Evolutionary conservation across 2,888 invertebrate genomes (phyloP), one percentile per base, ranked within the genome.

Genomic region (Lypha dubia): DNA sequence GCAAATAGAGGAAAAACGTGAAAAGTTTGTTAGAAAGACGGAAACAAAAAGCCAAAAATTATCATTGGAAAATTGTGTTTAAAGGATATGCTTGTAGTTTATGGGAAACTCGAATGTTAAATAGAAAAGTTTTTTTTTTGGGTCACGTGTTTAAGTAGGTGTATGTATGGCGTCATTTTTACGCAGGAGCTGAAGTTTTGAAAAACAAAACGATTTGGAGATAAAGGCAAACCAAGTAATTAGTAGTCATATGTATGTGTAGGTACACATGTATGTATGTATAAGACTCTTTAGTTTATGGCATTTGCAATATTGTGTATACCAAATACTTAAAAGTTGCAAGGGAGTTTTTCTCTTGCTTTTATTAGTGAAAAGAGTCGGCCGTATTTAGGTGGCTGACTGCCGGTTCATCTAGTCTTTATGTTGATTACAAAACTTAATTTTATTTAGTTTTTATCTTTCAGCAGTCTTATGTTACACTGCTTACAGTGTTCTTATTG

Each of bases 1-100:
- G 94, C 8, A 94, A 93, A 86, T 56, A 73, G 65, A 76, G 28
- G 41, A 11, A 84, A 32, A 46, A 46, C 22, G 28, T 44, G 49
- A 58, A 71, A 77, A 62, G 28, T 67, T 13, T 41, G 58, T 58
- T 58, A 58, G 46, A 56, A 65, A 53, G 38, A n/a, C 4, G 20
- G 49, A 58, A 60, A 79, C 38, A 41, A 51, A 73, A 63, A 68
- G 15, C 32, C n/a, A n/a, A 9, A n/a, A 28, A 28, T 5, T 28
- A 28, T 2, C 28, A 4, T 28, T 28, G n/a, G 15, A n/a, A 81
- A 76, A 76, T 67, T 58, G 38, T 44, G 38, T 60, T 63, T 62
- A 38, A 58, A 60, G 71, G 13, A 13, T 20, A 9, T 24, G 41
- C 6, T 44, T 44, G 24, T 35, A 6, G 49, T 44, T 32, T 56